A percentile compares a stretch with the other conserved stretches of the same genome.
phyloP scores from a whole-genome alignment of 2,113 vertebrate genomes.

The Columba janthina region DNA sequence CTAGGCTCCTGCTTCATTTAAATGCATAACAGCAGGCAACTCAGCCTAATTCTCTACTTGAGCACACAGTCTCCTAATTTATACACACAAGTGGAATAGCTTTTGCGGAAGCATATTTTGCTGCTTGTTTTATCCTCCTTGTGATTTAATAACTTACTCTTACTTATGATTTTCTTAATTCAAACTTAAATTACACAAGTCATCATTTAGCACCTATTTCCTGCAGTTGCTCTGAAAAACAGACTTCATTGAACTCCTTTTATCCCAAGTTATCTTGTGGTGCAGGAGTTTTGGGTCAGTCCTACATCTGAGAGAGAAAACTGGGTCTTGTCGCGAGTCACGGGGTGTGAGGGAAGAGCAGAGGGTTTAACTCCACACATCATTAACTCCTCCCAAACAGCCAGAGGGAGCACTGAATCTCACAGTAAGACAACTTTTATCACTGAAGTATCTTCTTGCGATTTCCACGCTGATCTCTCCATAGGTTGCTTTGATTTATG shows the following conservation, averaged over 20 bases:
- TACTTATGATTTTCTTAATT: neutral
- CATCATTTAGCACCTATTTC: neutral
- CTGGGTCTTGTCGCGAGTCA: neutral
- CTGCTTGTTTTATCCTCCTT: neutral
- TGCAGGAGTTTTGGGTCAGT: neutral
- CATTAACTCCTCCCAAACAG: neutral
- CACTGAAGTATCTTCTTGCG: neutral
- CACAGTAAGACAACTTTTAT: neutral
- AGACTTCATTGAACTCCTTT: neutral
- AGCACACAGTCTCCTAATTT: slow-evolving; percentile 39
- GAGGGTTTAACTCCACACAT: neutral
- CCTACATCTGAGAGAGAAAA: neutral
- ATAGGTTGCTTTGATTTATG: neutral
- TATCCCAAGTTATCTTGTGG: neutral
- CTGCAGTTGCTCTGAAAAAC: neutral
- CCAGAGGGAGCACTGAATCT: neutral
- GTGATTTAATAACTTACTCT: slow-evolving; percentile 2
- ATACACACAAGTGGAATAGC: slow-evolving; percentile 13
- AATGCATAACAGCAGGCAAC: slow-evolving; percentile 19
- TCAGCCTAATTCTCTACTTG: slow-evolving; percentile 44
- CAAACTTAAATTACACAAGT: neutral
- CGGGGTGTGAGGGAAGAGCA: neutral
- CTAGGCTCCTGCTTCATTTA: slow-evolving; percentile 46
- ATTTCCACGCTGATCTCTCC: neutral
- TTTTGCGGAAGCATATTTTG: neutral